Percentiles rank a stretch among this genome's conserved stretches.
Evolutionary conservation across 2,113 vertebrate species (phyloP).

Genomic region (Struthidea cinerea): DNA sequence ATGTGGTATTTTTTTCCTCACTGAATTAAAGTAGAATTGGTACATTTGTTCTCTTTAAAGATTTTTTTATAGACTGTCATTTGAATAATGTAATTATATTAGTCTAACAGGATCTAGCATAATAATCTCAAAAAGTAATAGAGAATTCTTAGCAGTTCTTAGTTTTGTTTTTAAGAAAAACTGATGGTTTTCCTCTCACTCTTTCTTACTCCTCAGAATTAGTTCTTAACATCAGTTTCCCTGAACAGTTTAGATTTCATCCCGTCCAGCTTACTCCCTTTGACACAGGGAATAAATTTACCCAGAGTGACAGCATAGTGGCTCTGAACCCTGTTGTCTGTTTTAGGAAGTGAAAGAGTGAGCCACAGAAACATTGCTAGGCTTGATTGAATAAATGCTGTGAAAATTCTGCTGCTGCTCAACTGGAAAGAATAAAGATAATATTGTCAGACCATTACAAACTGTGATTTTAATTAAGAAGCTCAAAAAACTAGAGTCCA

Average conservation of each 20-base stretch:
- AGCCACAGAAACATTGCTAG: slow-evolving; percentile 58
- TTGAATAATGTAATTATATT: neutral
- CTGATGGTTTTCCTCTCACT: neutral
- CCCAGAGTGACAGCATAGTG: slow-evolving; percentile 34
- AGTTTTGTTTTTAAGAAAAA: slow-evolving; percentile 10
- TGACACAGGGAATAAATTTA: slow-evolving; percentile 55
- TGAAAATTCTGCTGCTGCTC: slow-evolving; percentile 76
- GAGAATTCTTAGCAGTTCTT: neutral
- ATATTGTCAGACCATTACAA: slow-evolving; percentile 79
- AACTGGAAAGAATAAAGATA: slow-evolving; percentile 80
- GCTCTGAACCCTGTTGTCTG: slow-evolving; percentile 58
- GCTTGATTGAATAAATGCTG: slow-evolving; percentile 77
- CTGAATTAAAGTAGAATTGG: neutral
- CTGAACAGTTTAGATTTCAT: slow-evolving; percentile 45
- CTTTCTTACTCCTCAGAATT: slow-evolving; percentile 10
- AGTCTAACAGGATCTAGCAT: neutral
- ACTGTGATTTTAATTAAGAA: slow-evolving; percentile 83
- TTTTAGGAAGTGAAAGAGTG: slow-evolving; percentile 66
- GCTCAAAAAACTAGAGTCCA: slow-evolving; percentile 78
- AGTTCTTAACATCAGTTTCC: slow-evolving; percentile 36
- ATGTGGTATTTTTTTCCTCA: neutral
- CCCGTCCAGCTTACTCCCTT: slow-evolving; percentile 19
- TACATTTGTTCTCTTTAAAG: neutral
- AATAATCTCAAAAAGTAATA: neutral
- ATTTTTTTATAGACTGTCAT: neutral